Evolutionary conservation across 2,888 invertebrate species (phyloP).

Genomic region (Caenorhabditis zanzibari): DNA sequence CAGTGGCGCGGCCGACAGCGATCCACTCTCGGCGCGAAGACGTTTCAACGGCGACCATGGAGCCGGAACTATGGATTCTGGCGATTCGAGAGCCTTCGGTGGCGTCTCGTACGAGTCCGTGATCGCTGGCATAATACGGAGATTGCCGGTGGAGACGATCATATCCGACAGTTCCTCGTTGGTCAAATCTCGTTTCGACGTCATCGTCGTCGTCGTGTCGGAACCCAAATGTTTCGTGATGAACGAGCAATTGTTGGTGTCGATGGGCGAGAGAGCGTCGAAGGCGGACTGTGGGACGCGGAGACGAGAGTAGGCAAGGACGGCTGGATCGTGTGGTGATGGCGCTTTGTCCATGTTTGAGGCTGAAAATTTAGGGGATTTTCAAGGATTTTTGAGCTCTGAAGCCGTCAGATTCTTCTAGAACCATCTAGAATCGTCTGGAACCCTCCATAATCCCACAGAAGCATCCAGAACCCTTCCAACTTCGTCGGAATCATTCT

Average conservation of each 20-base stretch:
- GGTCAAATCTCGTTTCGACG: conserved; percentile 45
- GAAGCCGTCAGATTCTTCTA: no score
- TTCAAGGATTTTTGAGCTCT: no score
- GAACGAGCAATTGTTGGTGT: conserved; percentile 55
- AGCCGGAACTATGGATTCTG: conserved; percentile 42
- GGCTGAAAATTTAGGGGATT: conserved; percentile 48
- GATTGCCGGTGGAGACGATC: conserved; percentile 67
- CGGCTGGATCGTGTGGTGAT: conserved; percentile 64
- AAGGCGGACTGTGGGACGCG: conserved; percentile 44
- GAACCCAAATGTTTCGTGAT: conserved; percentile 54
- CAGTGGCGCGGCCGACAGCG: conserved; percentile 15
- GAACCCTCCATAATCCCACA: no score
- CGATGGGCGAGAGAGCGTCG: conserved; percentile 60
- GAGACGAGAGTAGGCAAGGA: conserved; percentile 57
- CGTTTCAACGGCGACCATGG: conserved; percentile 66
- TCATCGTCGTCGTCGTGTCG: neutral
- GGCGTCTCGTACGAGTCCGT: neutral
- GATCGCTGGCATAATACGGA: conserved; percentile 45
- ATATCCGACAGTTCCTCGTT: conserved; percentile 67
- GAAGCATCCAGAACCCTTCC: no score
- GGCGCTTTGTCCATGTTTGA: conserved; percentile 7
- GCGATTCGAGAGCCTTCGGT: neutral
- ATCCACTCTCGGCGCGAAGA: conserved; percentile 64
- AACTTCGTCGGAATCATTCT: no score
- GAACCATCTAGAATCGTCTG: no score